These are phyloP conservation scores for Oreocharis arfaki DNA, from an alignment of 2,113 vertebrate species.

Conservation along the genomic window DNA sequence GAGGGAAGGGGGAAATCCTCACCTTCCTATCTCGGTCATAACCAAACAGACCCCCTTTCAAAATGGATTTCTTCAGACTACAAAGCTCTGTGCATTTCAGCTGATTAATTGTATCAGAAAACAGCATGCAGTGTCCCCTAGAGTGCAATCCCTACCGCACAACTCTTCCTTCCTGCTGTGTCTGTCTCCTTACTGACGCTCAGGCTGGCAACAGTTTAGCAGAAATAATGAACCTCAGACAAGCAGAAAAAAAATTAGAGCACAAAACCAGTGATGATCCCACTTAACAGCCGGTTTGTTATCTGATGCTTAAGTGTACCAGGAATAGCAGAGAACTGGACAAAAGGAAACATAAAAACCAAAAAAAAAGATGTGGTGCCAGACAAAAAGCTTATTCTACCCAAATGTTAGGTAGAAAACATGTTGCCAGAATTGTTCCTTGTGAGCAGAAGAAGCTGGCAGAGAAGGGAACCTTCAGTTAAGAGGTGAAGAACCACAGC, in stretches of 20 bases:
- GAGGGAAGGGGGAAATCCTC: neutral
- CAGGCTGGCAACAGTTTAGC: constrained; percentile 22
- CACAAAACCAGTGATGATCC: neutral
- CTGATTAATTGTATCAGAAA: constrained; percentile 26
- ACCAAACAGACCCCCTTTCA: constrained; percentile 18
- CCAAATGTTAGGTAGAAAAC: no score
- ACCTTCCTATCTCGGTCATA: neutral
- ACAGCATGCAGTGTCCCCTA: neutral
- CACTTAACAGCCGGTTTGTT: constrained; percentile 18
- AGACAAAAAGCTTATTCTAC: neutral
- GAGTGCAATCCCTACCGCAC: neutral
- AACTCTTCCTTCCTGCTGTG: neutral
- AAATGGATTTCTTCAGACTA: constrained; percentile 36
- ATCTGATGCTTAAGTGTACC: constrained; percentile 7
- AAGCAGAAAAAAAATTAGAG: neutral
- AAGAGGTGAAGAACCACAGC: neutral
- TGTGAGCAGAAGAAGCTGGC: neutral
- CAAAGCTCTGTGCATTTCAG: constrained; percentile 6
- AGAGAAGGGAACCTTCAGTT: neutral
- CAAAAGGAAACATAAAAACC: neutral
- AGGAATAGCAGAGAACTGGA: neutral
- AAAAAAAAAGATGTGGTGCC: neutral
- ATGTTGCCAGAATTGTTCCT: neutral
- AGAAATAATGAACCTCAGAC: constrained; percentile 50
- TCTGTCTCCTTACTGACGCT: neutral